Evolutionary conservation across 2,888 invertebrate genomes (phyloP), one percentile per base, ranked within the genome.

Genomic region (Drosophila lacicola): DNA sequence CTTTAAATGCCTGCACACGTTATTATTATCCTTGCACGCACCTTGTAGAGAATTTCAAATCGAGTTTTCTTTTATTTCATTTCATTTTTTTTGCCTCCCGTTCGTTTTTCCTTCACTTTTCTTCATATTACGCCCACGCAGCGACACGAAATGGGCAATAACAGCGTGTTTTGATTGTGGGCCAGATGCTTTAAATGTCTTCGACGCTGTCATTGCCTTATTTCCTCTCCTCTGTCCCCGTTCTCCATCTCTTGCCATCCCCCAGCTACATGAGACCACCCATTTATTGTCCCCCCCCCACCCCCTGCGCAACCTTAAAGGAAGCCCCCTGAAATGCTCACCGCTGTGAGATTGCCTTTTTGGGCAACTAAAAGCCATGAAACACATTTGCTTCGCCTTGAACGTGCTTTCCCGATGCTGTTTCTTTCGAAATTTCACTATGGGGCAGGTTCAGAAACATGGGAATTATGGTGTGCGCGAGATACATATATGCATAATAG

Each of bases 151-250:
- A 79, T 79, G 80, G 78, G 78, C 77, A 80, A 79, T 79, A 80
- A 79, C 70, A 80, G 78, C 80, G 77, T 77, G 78, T 79, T 79
- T 79, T 79, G 78, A 79, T 79, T 79, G 80, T 80, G 80, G 80
- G 77, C 78, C 78, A 79, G 78, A 79, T 79, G 78, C 71, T 79
- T 79, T 79, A 68, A 79, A 79, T 79, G 74, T 77, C 68, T 66
- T 66, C 64, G 39, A 67, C 66, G 76, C 29, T 29, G 29, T 29
- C 29, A 29, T 61, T 66, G 72, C 37, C 29, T 29, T 70, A 58
- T 61, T 71, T 64, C 29, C n/a, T 33, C n/a, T 46, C 50, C 39
- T 5, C 14, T 19, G 6, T 9, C 33, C 29, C 8, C 44, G 21
- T 10, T 0, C 33, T 25, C 25, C 25, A 25, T 25, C 25, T 5